Base-by-base conservation (phyloP, 2,888 invertebrate species). In the Fragum fragum region DNA sequence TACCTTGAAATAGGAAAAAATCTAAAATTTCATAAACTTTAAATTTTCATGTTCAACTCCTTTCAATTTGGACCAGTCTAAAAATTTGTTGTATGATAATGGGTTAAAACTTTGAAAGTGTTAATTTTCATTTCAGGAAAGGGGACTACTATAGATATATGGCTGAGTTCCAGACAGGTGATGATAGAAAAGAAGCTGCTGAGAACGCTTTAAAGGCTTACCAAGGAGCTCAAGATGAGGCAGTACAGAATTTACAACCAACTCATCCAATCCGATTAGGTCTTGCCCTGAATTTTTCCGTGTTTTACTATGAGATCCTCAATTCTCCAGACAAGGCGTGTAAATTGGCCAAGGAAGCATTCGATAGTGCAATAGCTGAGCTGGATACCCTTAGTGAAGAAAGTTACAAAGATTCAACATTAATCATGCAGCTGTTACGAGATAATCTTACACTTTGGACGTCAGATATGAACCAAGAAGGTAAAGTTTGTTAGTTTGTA, bases 371-470 rank as follows among this genome's bases (percentile, higher is more conserved):
- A 93, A 99, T 99, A 95, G 99, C 99, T 90, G 99, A 99, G 96
- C 96, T 99, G 94, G 99, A 99, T 96, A 98, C 98, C 90, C 96
- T 99, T 91, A 98, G 97, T 92, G 99, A 99, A 96, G 99, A 99
- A 96, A 98, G 98, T 96, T 99, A 99, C 96, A 94, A 94, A 96
- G 99, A 99, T 96, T 99, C 99, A 91, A 99, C 99, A 93, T 97
- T 99, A 94, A 99, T 99, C 95, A 99, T 99, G 99, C 99, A 99
- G 96, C 97, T 99, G 95, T 96, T 99, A 95, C 97, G 99, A 96
- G 99, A 99, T 96, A 99, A 99, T 96, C 97, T 99, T 93, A 99
- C 99, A 95, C 96, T 99, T 93, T 99, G 99, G 99, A 99, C 99
- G 95, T 98, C 98, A 94, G 99, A 99, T 96, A 98, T 98, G 98